Evolutionary conservation across 2,113 vertebrate species (phyloP).

Genomic region (Amphiprion ocellaris): DNA sequence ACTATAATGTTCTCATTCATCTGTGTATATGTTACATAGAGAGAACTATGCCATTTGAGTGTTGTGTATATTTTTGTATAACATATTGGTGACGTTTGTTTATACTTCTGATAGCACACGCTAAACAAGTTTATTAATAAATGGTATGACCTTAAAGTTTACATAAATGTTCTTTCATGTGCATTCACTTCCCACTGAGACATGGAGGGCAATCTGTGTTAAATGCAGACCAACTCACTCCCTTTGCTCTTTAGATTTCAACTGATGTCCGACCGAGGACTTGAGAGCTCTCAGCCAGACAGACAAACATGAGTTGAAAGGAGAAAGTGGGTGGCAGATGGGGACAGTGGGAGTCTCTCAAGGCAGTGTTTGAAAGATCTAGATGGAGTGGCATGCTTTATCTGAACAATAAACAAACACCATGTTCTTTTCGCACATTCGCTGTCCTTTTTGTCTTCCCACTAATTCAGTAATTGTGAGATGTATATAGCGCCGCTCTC

Average conservation of each 20-base stretch:
- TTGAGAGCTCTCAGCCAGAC: neutral
- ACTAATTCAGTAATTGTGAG: neutral
- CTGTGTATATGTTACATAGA: too few species aligned
- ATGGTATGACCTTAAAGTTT: neutral
- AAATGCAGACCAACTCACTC: neutral
- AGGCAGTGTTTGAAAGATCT: neutral
- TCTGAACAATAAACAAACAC: neutral
- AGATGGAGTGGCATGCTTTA: neutral
- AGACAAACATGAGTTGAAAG: constrained; percentile 4
- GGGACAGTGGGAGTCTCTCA: neutral
- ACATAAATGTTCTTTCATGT: neutral
- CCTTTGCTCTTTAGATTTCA: neutral
- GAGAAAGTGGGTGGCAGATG: neutral
- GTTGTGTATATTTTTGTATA: too few species aligned
- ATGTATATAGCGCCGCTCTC: neutral
- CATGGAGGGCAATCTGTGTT: neutral
- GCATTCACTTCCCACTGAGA: neutral
- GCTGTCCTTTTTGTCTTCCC: neutral
- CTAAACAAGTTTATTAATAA: neutral
- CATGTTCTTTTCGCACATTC: too few species aligned
- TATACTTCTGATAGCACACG: neutral
- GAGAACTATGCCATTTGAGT: too few species aligned
- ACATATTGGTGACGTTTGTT: neutral
- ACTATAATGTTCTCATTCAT: too few species aligned
- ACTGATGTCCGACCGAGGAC: constrained; percentile 24